Conservation (phyloP, 2,888 invertebrate genomes). For the Mongoloraphidia duomilia region DNA sequence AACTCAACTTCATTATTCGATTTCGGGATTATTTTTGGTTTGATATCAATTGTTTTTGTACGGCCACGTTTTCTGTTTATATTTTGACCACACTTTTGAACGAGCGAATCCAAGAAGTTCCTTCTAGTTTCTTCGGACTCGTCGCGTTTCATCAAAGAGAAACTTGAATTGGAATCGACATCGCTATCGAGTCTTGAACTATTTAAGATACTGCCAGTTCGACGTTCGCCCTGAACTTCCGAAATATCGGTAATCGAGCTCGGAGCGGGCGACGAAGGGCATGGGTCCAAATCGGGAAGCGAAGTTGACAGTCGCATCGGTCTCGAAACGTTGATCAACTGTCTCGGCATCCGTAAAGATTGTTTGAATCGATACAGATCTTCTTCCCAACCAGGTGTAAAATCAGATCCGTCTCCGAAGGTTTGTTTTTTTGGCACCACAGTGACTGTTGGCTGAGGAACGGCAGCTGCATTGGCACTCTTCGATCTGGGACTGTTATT, state of each 20-base stretch:
- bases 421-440: slow-evolving; percentile 36
- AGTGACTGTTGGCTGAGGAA: too few relatives aligned
- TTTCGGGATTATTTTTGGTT: slow-evolving; percentile 41
- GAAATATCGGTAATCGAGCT: slow-evolving; percentile 44
- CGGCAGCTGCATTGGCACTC: too few relatives aligned
- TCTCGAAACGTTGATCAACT: slow-evolving; percentile 64
- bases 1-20: slow-evolving; percentile 39
- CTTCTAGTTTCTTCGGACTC: slow-evolving; percentile 48
- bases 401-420: slow-evolving; percentile 56
- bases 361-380: slow-evolving; percentile 66
- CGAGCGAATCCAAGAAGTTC: slow-evolving; percentile 42
- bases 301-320: slow-evolving; percentile 61
- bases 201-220: background rate
- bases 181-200: slow-evolving; percentile 38
- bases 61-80: slow-evolving; percentile 40
- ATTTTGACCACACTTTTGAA: slow-evolving; percentile 46
- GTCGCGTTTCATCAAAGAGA: slow-evolving; percentile 38
- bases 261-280: slow-evolving; percentile 53
- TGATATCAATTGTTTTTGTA: slow-evolving; percentile 38
- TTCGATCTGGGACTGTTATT: too few relatives aligned
- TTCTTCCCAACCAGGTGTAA: slow-evolving; percentile 70
- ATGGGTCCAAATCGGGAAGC: slow-evolving; percentile 62
- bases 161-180: slow-evolving; percentile 52
- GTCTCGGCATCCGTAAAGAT: slow-evolving; percentile 65
- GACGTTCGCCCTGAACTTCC: slow-evolving; percentile 8